Base-by-base conservation (phyloP, 2,888 invertebrate genomes). In the Ormyrus nitidulus region DNA sequence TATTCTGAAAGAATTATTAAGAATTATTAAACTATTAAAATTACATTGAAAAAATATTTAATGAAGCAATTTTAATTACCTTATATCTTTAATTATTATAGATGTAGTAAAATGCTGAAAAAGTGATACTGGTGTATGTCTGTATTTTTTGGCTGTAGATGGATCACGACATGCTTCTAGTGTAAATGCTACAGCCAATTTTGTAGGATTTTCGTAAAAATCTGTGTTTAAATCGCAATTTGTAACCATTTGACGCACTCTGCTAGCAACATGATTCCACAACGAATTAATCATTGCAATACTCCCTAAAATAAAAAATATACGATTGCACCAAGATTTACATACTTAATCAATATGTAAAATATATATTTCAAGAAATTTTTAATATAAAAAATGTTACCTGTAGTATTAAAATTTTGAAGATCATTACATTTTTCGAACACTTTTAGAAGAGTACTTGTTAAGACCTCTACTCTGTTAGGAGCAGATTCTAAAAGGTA, bases 21-120 rank as follows among this genome's bases (percentile, higher is more conserved):
- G n/a, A 74, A 79, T n/a, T 46, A 65, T 54, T 5, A 11, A 64
- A 48, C 46, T 68, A 68, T 68, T 51, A 70, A 48, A 51, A 49
- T 19, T 71, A 10, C 0, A 48, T 0, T 59, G 9, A 46, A 54
- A 53, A 6, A 13, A 70, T n/a, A 49, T 46, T 2, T 53, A 46
- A 61, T 62, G 58, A 49, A 49, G 2, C 8, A 54, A 44, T 10
- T 34, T 53, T 68, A 51, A 44, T 71, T 82, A 90, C 90, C 87
- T 88, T 34, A 86, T 83, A 76, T 90, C 90, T 84, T 88, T 89
- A 6, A 90, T 86, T 75, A 88, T 86, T 8, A 88, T 77, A 4
- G 89, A 88, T 5, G 87, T 85, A 8, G 88, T 85, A 64, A 90
- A 90, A 74, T 90, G 90, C 59, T 87, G 86, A 82, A 89, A 90